phyloP scores from a whole-genome alignment of 2,113 vertebrate species.

The Morone saxatilis region DNA sequence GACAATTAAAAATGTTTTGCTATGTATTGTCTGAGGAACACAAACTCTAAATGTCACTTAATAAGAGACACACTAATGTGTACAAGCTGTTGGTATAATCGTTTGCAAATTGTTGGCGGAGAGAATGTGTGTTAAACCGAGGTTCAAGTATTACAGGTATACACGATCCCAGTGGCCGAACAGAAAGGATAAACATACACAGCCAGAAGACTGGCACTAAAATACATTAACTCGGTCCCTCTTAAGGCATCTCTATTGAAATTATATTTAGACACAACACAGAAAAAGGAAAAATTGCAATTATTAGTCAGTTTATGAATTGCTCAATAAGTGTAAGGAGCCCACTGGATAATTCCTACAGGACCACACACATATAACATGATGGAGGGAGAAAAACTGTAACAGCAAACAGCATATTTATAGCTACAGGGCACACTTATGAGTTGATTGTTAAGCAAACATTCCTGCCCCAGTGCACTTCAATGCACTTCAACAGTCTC shows the following conservation, averaged over 20 bases:
- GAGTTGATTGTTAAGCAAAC: slow-evolving; percentile 28
- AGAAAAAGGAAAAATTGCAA: slow-evolving; percentile 2
- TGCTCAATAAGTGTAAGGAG: slow-evolving; percentile 9
- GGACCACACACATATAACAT: not conserved
- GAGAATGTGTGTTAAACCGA: slow-evolving; percentile 40
- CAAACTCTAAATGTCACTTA: slow-evolving; percentile 13
- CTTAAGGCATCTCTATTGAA: slow-evolving; percentile 45
- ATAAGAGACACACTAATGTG: slow-evolving; percentile 7
- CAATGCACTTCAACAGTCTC: no score
- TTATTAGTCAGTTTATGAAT: slow-evolving; percentile 8
- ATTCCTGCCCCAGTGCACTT: slow-evolving; percentile 17
- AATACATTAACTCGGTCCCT: slow-evolving; percentile 5
- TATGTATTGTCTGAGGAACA: slow-evolving; percentile 29
- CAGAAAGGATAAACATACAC: slow-evolving; percentile 11
- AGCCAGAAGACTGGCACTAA: slow-evolving; percentile 7
- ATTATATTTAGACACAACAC: slow-evolving; percentile 35
- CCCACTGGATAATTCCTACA: not conserved
- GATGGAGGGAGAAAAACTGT: not conserved
- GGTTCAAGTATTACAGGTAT: slow-evolving; percentile 60
- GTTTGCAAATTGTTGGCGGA: slow-evolving; percentile 14
- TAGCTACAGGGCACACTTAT: slow-evolving; percentile 20
- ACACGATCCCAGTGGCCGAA: slow-evolving; percentile 28
- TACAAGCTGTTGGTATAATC: not conserved
- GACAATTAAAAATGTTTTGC: not conserved
- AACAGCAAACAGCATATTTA: slow-evolving; percentile 29